phyloP scores from a whole-genome alignment of 23 tunicate genomes.

The Trididemnum nubilum region DNA sequence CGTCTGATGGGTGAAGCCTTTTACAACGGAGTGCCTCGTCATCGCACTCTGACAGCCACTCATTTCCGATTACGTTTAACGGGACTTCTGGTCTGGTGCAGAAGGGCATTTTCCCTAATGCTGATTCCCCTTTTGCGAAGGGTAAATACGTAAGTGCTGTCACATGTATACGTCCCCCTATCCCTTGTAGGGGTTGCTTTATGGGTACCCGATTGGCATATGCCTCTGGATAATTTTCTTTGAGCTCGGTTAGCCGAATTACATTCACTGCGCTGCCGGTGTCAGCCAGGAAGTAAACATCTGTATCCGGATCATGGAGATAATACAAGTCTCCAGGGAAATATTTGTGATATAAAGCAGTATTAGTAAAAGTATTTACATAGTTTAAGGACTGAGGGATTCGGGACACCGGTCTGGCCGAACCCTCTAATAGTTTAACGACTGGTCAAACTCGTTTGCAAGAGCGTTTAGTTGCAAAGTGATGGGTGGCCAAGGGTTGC shows the following conservation, averaged over 20 bases:
- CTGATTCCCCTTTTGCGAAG: too few relatives aligned
- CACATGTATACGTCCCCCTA: neutral
- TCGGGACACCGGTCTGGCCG: neutral
- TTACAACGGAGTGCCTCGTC: too few relatives aligned
- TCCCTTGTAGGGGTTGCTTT: neutral
- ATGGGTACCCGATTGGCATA: neutral
- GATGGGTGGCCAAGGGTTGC: neutral
- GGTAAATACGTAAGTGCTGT: too few relatives aligned
- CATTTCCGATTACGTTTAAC: too few relatives aligned
- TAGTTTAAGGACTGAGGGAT: neutral
- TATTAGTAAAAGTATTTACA: too few relatives aligned
- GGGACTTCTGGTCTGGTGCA: too few relatives aligned
- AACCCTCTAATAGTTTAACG: neutral
- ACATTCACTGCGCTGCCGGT: neutral
- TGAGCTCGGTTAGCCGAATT: neutral
- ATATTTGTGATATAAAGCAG: neutral
- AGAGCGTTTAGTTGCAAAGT: too few relatives aligned
- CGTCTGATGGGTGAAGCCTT: too few relatives aligned
- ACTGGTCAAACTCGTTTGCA: neutral
- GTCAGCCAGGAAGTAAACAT: neutral
- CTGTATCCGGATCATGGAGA: neutral
- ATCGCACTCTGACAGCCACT: too few relatives aligned
- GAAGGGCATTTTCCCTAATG: too few relatives aligned
- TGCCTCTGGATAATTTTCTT: neutral
- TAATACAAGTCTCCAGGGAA: neutral